Base-by-base conservation (phyloP, 2,797 vertebrate genomes). In the Parauchenoglanis ngamensis region DNA sequence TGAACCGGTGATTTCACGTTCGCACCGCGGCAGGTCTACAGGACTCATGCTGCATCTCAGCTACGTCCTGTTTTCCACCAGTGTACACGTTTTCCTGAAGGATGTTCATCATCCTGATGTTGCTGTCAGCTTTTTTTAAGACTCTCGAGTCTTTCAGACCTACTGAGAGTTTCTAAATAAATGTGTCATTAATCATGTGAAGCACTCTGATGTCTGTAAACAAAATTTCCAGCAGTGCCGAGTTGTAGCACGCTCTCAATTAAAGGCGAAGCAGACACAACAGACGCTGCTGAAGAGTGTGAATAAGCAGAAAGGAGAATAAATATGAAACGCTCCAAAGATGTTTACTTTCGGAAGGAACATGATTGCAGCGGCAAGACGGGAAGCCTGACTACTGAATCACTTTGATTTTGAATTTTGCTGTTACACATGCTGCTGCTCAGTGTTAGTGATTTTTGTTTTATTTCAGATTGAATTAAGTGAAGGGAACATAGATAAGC, bases 171-270 rank as follows among this genome's bases (percentile, higher is more conserved):
- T 56, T 54, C 49, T 54, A n/a, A 31, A 56, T 56, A 78, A 56
- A 78, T 10, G n/a, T 78, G 75, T 31, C 75, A 56, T 77, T 54
- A 78, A 56, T 78, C 75, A 56, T 31, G 75, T 78, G 75, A 78
- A 31, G n/a, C 75, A 35, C 49, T 78, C n/a, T 4, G 75, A 56
- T 31, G 52, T 78, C 75, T 78, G 52, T 56, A 78, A 78, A 78
- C 52, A 56, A 31, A 56, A 56, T 78, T 56, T 78, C 75, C 75
- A 78, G 75, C 75, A 54, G 75, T 3, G 75, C n/a, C 7, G 52
- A 8, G n/a, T 21, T 56, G 52, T 21, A 31, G 52, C 49, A 8
- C n/a, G 17, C n/a, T 28, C 75, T 56, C 75, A 78, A 31, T 78
- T 56, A 77, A 77, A 54, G 49, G 52, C n/a, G 4, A 56, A 56